A percentile compares a stretch with the other conserved stretches of the same genome.
phyloP scores from a whole-genome alignment of 1,140 invertebrate genomes.

The Cydia strobilella region DNA sequence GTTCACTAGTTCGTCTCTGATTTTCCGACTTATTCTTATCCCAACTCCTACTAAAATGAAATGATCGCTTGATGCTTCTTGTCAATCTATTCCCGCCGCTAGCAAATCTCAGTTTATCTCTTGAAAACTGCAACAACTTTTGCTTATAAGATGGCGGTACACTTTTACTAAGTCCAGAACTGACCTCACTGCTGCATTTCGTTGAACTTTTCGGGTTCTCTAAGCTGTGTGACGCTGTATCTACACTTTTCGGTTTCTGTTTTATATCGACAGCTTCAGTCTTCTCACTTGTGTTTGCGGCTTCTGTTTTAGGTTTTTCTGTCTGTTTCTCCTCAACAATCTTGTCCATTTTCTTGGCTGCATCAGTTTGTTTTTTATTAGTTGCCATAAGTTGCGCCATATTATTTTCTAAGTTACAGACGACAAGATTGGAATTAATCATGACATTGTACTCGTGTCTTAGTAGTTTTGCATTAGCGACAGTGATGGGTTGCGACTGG shows the following conservation, averaged over 20 bases:
- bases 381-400: conserved; percentile 71
- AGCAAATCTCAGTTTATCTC: conserved; percentile 74
- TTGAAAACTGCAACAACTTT: conserved; percentile 76
- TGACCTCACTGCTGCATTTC: conserved; percentile 71
- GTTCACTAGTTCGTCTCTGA: conserved; percentile 74
- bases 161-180: conserved; percentile 75
- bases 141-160: conserved; percentile 79
- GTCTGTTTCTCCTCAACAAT: conserved; percentile 71
- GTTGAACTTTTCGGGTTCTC: conserved; percentile 74
- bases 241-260: conserved; percentile 59
- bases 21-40: conserved; percentile 71
- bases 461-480: conserved; percentile 72
- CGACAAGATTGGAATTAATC: conserved; percentile 80
- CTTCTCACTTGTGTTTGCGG: conserved; percentile 48
- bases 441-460: conserved; percentile 77
- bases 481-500: conserved; percentile 74
- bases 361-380: conserved; percentile 55
- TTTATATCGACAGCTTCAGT: conserved; percentile 50
- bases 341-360: conserved; percentile 69
- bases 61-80: conserved; percentile 76
- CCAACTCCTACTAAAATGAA: conserved; percentile 72
- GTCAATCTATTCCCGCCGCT: conserved; percentile 75
- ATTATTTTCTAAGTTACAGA: conserved; percentile 82
- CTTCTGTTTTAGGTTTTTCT: conserved; percentile 59
- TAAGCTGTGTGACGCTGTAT: conserved; percentile 72